Evolutionary conservation across 2,113 vertebrate species (phyloP), one percentile per base, ranked within the genome.

Genomic region (Formicarius rufipectus): DNA sequence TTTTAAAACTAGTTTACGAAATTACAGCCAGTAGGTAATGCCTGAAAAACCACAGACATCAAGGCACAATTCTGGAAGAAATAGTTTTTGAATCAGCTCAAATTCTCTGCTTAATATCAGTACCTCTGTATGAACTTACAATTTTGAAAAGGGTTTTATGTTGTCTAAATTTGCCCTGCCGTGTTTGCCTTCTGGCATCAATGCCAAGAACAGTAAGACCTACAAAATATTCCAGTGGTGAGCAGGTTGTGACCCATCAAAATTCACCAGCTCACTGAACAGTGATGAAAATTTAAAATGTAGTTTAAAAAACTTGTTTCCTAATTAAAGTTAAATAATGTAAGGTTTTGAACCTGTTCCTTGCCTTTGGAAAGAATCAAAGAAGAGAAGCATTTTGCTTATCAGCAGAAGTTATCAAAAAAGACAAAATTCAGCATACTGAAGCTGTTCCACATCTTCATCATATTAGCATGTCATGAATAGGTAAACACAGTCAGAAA

Each of bases 231-330:
- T 94, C 53, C 63, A 92, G 40, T 75, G 79, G 17, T 39, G 77
- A 90, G 66, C 55, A 87, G 69, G 75, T 90, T 97, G 75, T 94
- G 93, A 97, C 73, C 75, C 80, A 95, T 92, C 67, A 90, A 91
- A 96, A 56, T 90, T 96, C 52, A 62, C 84, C 37, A 80, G 77
- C 63, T 95, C 50, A 49, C 74, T 91, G 94, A 96, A 88, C 85
- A 93, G 60, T 93, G 95, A 98, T 98, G 97, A 98, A 96, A 95
- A 97, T 98, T 97, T 97, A 91, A 97, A 97, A 97, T 95, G 40
- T 84, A 97, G n/a, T n/a, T n/a, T n/a, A n/a, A n/a, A n/a, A 97
- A 97, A 95, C 82, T 94, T 60, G 88, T 76, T 92, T 97, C 68
- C 78, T 96, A 97, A 97, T 98, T 98, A 97, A 98, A 98, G 80